Base-by-base conservation (phyloP, 2,797 vertebrate genomes). In the Microctenopoma steveboyesi region DNA sequence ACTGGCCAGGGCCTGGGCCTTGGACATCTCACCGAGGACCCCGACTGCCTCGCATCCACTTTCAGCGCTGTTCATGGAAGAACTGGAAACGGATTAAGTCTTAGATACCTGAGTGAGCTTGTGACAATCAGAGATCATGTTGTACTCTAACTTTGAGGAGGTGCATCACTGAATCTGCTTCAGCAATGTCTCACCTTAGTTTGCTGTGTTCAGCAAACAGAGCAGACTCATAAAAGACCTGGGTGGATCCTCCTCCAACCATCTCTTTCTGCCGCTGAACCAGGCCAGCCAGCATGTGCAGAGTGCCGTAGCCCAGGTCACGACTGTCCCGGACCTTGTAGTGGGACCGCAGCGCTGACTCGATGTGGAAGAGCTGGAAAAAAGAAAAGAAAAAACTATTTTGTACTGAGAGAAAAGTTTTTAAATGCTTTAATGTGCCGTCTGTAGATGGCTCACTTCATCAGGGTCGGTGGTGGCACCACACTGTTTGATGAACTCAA, bases 401-500 rank as follows among this genome's bases (percentile, higher is more conserved):
- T n/a, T 11, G 25, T 5, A 47, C 37, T 5, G 5, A 61, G 7
- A 13, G 27, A 12, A 3, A 11, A 8, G 35, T 50, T 35, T 47
- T 4, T 51, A 14, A 22, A 15, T 18, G 1, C 3, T 53, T 33
- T 11, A 45, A 5, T 55, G 27, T 16, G 15, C 12, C 35, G 57
- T 8, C 13, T 60, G 43, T 15, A 18, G 66, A 35, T 45, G 37
- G 87, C 91, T 89, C 73, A 95, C 94, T 57, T 86, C 83, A 51
- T 90, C 84, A 54, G 85, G 85, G 60, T 92, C 87, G 22, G 66
- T n/a, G 10, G 76, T 52, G 18, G 86, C 65, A 0, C 91, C 92
- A 27, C 94, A 95, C 81, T 95, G 94, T 42, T 91, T 94, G 82
- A 95, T 94, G 79, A 95, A 94, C 76, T 95, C 94, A 69, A 92